Percentiles rank a stretch among this genome's conserved stretches.
These are phyloP conservation scores for Salpingus planirostris DNA, from an alignment of 2,888 invertebrate genomes.

Conservation along the genomic window DNA sequence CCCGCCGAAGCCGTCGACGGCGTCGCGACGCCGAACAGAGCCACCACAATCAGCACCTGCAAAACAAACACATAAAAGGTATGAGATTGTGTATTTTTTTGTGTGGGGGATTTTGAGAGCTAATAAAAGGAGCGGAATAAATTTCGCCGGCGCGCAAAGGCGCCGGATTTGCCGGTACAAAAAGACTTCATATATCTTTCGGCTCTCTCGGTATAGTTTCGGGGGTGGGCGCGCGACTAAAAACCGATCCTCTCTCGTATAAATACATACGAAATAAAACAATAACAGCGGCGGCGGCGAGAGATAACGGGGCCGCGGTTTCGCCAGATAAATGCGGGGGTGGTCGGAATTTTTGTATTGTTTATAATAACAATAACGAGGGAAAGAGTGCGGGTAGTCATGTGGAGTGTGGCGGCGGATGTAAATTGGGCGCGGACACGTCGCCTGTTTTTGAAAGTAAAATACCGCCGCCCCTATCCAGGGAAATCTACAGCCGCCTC, in stretches of 20 bases:
- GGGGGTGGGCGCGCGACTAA: conserved; percentile 30
- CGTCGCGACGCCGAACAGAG: conserved; percentile 14
- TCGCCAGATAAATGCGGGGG: conserved; percentile 21
- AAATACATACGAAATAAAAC: conserved; percentile 34
- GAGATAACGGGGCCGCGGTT: conserved; percentile 15
- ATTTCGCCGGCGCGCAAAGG: no score
- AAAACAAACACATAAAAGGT: conserved; percentile 29
- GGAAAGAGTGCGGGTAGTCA: no score
- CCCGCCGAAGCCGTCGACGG: conserved; percentile 38
- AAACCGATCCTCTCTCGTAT: conserved; percentile 31
- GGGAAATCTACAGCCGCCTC: conserved; percentile 32
- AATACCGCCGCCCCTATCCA: conserved; percentile 25
- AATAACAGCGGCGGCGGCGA: conserved; percentile 23
- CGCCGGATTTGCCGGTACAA: conserved; percentile 21
- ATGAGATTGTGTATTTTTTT: conserved; percentile 4
- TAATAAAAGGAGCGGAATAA: no score
- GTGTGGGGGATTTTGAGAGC: neutral
- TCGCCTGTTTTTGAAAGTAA: conserved; percentile 28
- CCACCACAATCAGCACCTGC: conserved; percentile 23
- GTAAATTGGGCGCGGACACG: conserved; percentile 6
- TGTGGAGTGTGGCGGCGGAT: no score
- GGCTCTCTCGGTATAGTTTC: conserved; percentile 21
- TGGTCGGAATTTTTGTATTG: conserved; percentile 27
- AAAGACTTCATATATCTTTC: conserved; percentile 30
- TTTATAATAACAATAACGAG: conserved; percentile 22